Evolutionary conservation across 2,113 vertebrate species (phyloP), one percentile per base, ranked within the genome.

Genomic region (Crypturellus undulatus): DNA sequence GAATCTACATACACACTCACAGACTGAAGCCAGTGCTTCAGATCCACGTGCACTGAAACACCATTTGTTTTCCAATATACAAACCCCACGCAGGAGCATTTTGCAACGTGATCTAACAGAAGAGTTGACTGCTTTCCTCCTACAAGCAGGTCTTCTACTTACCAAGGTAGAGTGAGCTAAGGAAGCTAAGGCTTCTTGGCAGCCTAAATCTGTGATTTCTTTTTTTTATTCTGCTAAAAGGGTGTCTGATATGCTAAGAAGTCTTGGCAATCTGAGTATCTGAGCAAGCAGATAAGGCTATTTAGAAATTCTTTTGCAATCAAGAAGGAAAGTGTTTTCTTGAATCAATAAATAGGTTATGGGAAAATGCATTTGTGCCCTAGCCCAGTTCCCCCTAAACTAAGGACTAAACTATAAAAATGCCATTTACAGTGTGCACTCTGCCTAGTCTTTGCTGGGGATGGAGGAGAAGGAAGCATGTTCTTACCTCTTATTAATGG

Each of bases 281-380:
- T 94, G 89, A 94, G 68, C 32, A 65, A 60, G 71, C 64, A 73
- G 40, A 85, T 79, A 73, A 85, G 64, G 45, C 49, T 72, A 6
- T 73, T 81, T 84, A 77, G 80, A 92, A 87, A 79, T 86, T 43
- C 54, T 63, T 73, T 72, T 86, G 87, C 85, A 91, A 18, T 63
- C 79, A 83, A 47, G 54, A 85, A 58, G 28, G 24, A 32, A 87
- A 73, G 81, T 28, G 6, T 59, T 79, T 73, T 71, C 87, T 69
- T 51, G 47, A 83, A n/a, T 52, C 79, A 56, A 43, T 84, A 94
- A 87, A 34, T 92, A 81, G 65, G 28, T 56, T 51, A 56, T 14
- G 70, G 72, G 69, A 51, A 88, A 75, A 84, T 0, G 4, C 24
- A n/a, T 43, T 68, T 79, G 65, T 93, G 64, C 70, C 58, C 47